Base-by-base conservation (phyloP, 2,797 vertebrate genomes). In the Takifugu rubripes region DNA sequence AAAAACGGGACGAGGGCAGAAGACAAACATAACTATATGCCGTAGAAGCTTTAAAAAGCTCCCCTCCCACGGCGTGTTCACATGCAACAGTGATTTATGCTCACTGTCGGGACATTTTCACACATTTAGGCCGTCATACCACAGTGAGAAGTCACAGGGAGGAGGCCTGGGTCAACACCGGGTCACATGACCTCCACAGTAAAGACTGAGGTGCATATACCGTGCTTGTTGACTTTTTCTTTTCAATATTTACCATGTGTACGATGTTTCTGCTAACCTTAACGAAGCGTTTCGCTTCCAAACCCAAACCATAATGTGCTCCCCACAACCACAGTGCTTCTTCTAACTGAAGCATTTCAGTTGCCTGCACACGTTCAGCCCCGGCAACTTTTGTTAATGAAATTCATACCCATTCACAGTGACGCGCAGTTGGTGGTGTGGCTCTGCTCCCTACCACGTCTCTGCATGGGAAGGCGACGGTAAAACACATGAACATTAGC, bases 241-340 rank as follows among this genome's bases (percentile, higher is more conserved):
- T 40, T 10, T 29, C n/a, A 24, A 57, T 45, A 55, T 65, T 68
- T 52, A 63, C 44, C 47, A 57, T 60, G 44, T 11, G 26, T 61
- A 8, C 52, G 59, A 61, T 66, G 53, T 74, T 65, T 68, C 54
- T 66, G 46, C 56, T 49, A 70, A 73, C 50, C 65, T 65, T 64
- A 72, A 63, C 49, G 3, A 66, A 70, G 56, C 68, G 60, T 60
- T 75, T 68, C 58, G 64, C 56, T 66, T 72, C 53, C 45, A 70
- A 33, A 65, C 64, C 56, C 33, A 54, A 75, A 71, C 62, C 68
- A 51, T 75, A 60, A 73, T 71, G 66, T 56, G 43, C 57, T 76
- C 54, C 54, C 49, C 54, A 52, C 45, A 49, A 72, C 78, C 76
- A 46, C 77, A 76, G 66, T 60, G 53, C 69, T 77, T 71, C 59